phyloP scores from a whole-genome alignment of 1,140 invertebrate species.

The Pantala flavescens region DNA sequence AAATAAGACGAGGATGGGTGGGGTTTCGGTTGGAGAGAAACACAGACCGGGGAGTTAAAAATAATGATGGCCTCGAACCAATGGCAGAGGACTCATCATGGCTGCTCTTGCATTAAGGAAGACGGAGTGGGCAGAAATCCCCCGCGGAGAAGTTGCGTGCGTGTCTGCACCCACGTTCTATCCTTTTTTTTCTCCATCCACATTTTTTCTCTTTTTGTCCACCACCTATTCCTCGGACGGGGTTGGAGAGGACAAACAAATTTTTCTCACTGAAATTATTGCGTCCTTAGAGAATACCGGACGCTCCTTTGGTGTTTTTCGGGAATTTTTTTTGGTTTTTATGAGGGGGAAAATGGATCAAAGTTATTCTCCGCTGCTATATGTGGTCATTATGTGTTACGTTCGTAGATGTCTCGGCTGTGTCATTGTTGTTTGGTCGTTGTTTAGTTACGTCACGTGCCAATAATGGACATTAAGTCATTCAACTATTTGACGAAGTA shows the following conservation, averaged over 20 bases:
- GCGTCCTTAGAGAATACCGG: no score
- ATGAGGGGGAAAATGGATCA: no score
- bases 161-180: not conserved
- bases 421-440: no score
- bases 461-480: no score
- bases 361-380: no score
- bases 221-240: not conserved
- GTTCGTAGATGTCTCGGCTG: no score
- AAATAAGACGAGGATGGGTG: not conserved
- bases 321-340: no score
- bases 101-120: conserved; percentile 1
- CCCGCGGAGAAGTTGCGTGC: not conserved
- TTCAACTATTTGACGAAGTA: no score
- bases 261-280: no score
- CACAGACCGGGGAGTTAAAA: not conserved
- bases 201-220: not conserved
- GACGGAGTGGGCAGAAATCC: conserved; percentile 2
- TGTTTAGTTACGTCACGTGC: no score
- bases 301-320: no score
- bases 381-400: no score
- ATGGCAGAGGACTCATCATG: not conserved
- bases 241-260: not conserved
- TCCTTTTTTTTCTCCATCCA: not conserved
- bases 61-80: not conserved
- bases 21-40: not conserved